Conservation (phyloP, 1,140 invertebrate genomes). For the Drosophila trapezifrons region DNA sequence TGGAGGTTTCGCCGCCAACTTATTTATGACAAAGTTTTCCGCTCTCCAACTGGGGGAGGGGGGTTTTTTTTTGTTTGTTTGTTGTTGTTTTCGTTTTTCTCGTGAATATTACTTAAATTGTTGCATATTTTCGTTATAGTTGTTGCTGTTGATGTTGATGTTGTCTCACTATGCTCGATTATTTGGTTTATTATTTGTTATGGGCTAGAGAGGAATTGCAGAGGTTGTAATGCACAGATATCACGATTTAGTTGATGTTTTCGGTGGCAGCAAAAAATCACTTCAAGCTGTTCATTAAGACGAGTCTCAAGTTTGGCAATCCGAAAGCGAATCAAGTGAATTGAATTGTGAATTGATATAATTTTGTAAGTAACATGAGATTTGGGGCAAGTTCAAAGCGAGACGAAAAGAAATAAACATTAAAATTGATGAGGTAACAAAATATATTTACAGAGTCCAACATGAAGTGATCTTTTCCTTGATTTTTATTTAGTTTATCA, state of each 20-base stretch:
- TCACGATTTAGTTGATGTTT: slow-evolving; percentile 65
- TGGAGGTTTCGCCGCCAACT: slow-evolving; percentile 51
- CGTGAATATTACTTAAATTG: slow-evolving; percentile 64
- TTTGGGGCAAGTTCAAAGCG: slow-evolving; percentile 25
- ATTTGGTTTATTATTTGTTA: slow-evolving; percentile 51
- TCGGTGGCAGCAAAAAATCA: slow-evolving; percentile 59
- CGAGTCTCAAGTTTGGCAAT: slow-evolving; percentile 25
- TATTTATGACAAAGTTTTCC: slow-evolving; percentile 70
- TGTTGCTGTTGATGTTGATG: slow-evolving; percentile 21
- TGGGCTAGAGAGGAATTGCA: slow-evolving; percentile 52
- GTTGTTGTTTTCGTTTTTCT: slow-evolving; percentile 46
- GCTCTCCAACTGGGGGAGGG: slow-evolving; percentile 50
- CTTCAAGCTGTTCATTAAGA: slow-evolving; percentile 58
- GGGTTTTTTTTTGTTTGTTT: too few relatives aligned
- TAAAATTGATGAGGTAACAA: not conserved
- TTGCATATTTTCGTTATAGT: slow-evolving; percentile 58
- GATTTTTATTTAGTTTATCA: not conserved
- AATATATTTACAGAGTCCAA: not conserved
- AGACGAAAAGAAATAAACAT: not conserved
- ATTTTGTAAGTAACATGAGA: not conserved
- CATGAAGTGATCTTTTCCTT: slow-evolving; percentile 51
- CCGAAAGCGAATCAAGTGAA: slow-evolving; percentile 9
- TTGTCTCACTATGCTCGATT: slow-evolving; percentile 51
- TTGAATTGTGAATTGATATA: slow-evolving; percentile 5
- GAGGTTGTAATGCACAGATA: slow-evolving; percentile 63